These are phyloP conservation scores for Columba livia DNA, from an alignment of 2,113 vertebrate species.

Conservation along the genomic window DNA sequence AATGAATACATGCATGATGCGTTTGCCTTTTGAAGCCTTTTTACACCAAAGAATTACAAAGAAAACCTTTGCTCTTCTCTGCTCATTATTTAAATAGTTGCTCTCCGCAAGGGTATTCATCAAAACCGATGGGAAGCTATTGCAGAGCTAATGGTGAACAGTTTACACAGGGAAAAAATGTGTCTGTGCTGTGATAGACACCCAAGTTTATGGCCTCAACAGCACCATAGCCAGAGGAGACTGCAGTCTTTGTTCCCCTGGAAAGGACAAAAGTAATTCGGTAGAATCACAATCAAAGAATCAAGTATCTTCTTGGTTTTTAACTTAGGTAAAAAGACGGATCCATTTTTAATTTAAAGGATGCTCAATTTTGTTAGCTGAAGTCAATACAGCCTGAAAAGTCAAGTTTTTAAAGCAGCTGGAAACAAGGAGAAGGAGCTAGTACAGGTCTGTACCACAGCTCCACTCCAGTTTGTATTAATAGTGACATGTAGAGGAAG, in stretches of 20 bases:
- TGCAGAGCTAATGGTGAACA: not conserved
- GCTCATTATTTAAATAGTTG: not conserved
- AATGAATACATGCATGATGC: not conserved
- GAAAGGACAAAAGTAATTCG: not conserved
- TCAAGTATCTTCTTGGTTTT: not conserved
- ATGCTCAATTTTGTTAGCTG: not conserved
- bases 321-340: not conserved
- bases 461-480: not conserved
- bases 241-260: rapidly evolving
- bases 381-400: not conserved
- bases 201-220: not conserved
- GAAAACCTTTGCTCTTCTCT: not conserved
- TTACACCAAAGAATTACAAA: not conserved
- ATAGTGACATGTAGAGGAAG: not conserved
- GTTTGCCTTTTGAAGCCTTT: not conserved
- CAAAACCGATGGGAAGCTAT: not conserved
- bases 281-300: not conserved
- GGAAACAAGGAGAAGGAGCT: not conserved
- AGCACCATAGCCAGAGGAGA: not conserved
- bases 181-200: not conserved
- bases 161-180: not conserved
- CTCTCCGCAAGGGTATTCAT: not conserved
- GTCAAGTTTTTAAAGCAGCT: not conserved
- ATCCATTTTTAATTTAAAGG: not conserved
- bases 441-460: not conserved